Evolutionary conservation across 2,797 vertebrate genomes (phyloP).

Genomic region (Yasuhikotakia modesta): DNA sequence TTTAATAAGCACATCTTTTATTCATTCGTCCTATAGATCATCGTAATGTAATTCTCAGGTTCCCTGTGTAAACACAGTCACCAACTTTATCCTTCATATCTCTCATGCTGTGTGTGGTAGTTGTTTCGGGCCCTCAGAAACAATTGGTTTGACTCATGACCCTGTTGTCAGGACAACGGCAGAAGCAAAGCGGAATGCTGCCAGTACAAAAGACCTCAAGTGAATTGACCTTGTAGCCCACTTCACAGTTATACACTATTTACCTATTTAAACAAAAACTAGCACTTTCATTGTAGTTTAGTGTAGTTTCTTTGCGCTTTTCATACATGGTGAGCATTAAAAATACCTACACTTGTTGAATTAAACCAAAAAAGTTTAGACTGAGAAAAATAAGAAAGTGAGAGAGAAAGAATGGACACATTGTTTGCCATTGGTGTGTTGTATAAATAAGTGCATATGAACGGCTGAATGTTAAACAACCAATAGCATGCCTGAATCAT

Average conservation of each 20-base stretch:
- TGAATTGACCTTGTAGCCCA: slow-evolving; percentile 70
- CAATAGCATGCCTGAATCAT: slow-evolving; percentile 29
- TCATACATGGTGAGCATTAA: background rate
- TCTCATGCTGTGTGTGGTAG: slow-evolving; percentile 47
- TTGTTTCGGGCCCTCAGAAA: slow-evolving; percentile 57
- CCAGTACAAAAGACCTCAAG: slow-evolving; percentile 67
- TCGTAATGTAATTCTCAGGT: background rate
- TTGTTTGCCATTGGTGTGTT: slow-evolving; percentile 7
- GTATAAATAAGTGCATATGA: background rate
- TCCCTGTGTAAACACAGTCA: background rate
- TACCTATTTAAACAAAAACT: slow-evolving; percentile 33
- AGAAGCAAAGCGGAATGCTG: slow-evolving; percentile 64
- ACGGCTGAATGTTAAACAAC: slow-evolving; percentile 10
- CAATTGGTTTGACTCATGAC: slow-evolving; percentile 71
- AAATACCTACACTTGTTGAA: background rate
- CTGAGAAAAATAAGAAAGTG: background rate
- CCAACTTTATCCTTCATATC: slow-evolving; percentile 24
- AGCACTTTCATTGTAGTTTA: background rate
- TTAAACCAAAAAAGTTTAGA: background rate
- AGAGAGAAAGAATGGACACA: background rate
- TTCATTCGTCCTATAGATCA: slow-evolving; percentile 28
- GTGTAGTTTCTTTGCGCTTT: too few species aligned
- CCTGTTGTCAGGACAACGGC: slow-evolving; percentile 67
- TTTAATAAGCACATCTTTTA: slow-evolving; percentile 38
- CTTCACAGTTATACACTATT: slow-evolving; percentile 69